Base-by-base conservation (phyloP, 2,888 invertebrate genomes). In the Stenurella melanura region DNA sequence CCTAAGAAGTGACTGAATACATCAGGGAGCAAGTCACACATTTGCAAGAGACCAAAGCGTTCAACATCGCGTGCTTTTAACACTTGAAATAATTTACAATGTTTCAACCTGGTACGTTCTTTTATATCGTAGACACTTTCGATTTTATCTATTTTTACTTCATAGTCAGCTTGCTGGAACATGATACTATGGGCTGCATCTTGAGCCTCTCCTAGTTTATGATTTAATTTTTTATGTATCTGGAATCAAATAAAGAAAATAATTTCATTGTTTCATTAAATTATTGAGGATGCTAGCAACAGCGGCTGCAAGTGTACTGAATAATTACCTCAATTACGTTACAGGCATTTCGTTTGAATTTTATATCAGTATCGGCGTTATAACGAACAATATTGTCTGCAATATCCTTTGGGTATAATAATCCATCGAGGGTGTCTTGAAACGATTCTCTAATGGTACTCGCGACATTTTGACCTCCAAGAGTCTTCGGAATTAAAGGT, bases 11-110 rank as follows among this genome's bases (percentile, higher is more conserved):
- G 83, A 77, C 84, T 85, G 5, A 86, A 76, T 19, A 73, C 74
- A 42, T 83, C 83, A 2, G 88, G 88, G 38, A 87, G 82, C 17
- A 89, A 76, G 78, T 88, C 87, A 11, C 75, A 75, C 15, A 84
- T 82, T 76, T 87, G 81, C 19, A 90, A 77, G 4, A 90, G 81
- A 19, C 84, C 83, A 78, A 85, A 88, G 69, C 85, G 84, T 15
- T 84, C 67, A 3, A 81, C 76, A 6, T 82, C 78, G 7, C 74
- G 50, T 9, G 75, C 66, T 26, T 77, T 75, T n/a, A 87, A 60
- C 69, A 83, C 78, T 34, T 80, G 74, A 77, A 87, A 86, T 42
- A 83, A 74, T 83, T 80, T 64, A 56, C 80, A 78, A 17, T 74
- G 81, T 76, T 86, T 86, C 19, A 89, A 67, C 70, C 85, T 85